Conservation (phyloP, 1,140 invertebrate genomes). For the Halesus radiatus region DNA sequence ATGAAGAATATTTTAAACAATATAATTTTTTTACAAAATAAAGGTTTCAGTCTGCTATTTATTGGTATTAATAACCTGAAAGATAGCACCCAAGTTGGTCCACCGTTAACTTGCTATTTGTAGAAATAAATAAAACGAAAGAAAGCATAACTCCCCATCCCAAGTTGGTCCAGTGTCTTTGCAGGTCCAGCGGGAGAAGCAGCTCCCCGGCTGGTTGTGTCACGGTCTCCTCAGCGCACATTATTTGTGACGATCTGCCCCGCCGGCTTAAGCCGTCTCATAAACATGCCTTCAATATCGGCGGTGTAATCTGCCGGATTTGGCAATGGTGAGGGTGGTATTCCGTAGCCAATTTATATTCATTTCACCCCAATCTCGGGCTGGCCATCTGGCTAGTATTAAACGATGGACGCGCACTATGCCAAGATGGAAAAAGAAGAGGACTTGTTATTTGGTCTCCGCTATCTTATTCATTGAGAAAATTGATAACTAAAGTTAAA, state of each 20-base stretch:
- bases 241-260: slow-evolving; percentile 53
- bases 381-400: slow-evolving; percentile 49
- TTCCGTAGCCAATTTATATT: slow-evolving; percentile 57
- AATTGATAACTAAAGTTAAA: no score
- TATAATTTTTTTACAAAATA: no score
- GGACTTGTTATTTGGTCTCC: no score
- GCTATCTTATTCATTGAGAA: no score
- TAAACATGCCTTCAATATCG: slow-evolving; percentile 59
- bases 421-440: no score
- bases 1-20: no score
- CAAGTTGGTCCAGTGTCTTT: not conserved
- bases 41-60: no score
- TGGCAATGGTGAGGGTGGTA: slow-evolving; percentile 52
- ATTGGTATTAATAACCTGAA: no score
- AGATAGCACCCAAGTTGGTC: no score
- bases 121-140: no score
- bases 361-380: slow-evolving; percentile 54
- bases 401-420: slow-evolving; percentile 51
- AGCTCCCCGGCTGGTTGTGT: not conserved
- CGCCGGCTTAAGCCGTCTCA: slow-evolving; percentile 55
- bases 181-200: not conserved
- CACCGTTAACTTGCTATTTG: no score
- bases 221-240: slow-evolving; percentile 28
- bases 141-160: not conserved
- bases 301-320: slow-evolving; percentile 56